Conservation (phyloP, 2,113 vertebrate genomes). For the Apodemus speciosus region DNA sequence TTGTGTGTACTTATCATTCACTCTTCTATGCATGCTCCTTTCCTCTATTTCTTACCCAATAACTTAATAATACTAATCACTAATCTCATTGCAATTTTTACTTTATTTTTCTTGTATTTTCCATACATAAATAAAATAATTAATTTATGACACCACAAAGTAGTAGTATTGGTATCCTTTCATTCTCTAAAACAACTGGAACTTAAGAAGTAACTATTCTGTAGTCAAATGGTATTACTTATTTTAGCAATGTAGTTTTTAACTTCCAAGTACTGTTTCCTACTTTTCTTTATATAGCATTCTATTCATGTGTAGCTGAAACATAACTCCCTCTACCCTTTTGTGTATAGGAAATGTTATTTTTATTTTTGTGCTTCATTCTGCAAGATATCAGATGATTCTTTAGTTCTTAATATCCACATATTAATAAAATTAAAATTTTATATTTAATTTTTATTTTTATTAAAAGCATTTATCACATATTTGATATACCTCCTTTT, state of each 20-base stretch:
- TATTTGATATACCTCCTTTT: background rate
- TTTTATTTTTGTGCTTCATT: constrained; percentile 23
- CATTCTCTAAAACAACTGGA: background rate
- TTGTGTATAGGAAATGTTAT: background rate
- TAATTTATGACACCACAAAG: background rate
- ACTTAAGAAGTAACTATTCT: background rate
- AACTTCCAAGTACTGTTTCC: background rate
- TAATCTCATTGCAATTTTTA: background rate
- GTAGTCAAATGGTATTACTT: background rate
- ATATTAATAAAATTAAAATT: constrained; percentile 5
- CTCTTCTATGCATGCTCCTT: background rate
- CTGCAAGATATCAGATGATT: background rate
- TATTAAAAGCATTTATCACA: background rate
- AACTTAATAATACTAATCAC: background rate
- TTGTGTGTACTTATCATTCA: background rate
- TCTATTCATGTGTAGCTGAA: constrained; percentile 11
- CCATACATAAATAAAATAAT: background rate
- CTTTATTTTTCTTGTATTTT: background rate
- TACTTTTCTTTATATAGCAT: constrained; percentile 16
- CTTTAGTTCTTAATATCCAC: background rate
- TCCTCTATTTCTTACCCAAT: background rate
- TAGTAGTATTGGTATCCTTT: background rate
- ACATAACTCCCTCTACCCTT: background rate
- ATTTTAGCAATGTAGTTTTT: constrained; percentile 42
- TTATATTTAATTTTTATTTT: constrained; percentile 30